Evolutionary conservation across 2,888 invertebrate genomes (phyloP).

Genomic region (Dendrolimus houi): DNA sequence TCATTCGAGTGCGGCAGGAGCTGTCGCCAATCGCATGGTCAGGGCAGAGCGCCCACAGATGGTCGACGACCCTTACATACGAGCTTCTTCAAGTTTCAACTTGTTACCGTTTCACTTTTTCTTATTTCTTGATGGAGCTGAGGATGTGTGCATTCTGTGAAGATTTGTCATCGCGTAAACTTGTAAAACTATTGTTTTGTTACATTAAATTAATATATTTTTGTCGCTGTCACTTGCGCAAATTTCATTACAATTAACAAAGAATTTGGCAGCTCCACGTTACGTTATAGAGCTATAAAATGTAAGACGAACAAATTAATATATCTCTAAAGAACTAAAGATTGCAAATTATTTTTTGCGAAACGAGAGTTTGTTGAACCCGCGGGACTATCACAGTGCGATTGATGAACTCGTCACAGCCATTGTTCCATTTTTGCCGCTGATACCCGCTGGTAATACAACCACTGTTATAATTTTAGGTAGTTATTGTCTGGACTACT

Average conservation of each 20-base stretch:
- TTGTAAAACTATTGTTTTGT: too few relatives aligned
- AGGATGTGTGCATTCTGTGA: too few relatives aligned
- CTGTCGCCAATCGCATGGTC: slow-evolving; percentile 43
- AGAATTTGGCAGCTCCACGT: too few relatives aligned
- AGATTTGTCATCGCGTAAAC: too few relatives aligned
- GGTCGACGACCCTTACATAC: slow-evolving; percentile 54
- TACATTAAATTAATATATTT: too few relatives aligned
- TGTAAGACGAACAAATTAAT: too few relatives aligned
- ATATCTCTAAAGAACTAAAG: neutral
- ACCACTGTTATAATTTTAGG: neutral
- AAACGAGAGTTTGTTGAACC: slow-evolving; percentile 64
- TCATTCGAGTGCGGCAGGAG: slow-evolving; percentile 39
- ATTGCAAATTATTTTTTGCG: neutral
- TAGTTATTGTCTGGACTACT: too few relatives aligned
- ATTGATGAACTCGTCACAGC: slow-evolving; percentile 62
- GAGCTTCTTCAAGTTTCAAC: slow-evolving; percentile 57
- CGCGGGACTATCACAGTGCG: slow-evolving; percentile 68
- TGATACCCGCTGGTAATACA: neutral
- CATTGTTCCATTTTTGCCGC: slow-evolving; percentile 43
- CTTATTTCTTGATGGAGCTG: slow-evolving; percentile 19
- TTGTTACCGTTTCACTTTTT: slow-evolving; percentile 72
- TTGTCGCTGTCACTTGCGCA: too few relatives aligned
- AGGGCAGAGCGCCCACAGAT: slow-evolving; percentile 24
- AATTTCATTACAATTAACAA: too few relatives aligned
- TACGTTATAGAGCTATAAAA: too few relatives aligned